Base-by-base conservation (phyloP, 1,140 invertebrate species). In the Planococcus citri region DNA sequence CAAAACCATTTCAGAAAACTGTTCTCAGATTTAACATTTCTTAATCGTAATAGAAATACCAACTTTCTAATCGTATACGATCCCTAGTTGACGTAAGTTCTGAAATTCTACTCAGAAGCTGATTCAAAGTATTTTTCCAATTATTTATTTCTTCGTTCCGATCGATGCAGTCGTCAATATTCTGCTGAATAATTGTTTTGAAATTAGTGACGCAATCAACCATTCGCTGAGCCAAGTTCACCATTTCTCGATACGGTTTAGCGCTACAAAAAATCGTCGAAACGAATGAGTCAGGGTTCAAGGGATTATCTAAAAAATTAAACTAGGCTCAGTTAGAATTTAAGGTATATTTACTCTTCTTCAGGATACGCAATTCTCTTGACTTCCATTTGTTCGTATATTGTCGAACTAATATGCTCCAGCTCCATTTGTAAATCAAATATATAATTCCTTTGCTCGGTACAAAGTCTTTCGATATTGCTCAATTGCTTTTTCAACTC, bases 301-400 rank as follows among this genome's bases (percentile, higher is more conserved):
- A 33, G 12, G 3, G 12, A 33, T 33, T 33, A 33, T 33, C 12
- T 33, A 33, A 33, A 3, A 33, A 33, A 33, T 4, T n/a, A 58
- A 41, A 41, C n/a, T n/a, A 41, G 9, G n/a, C 9, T 41, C 37
- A 41, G 9, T 41, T n/a, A n/a, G n/a, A n/a, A n/a, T n/a, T n/a
- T n/a, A n/a, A n/a, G n/a, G n/a, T n/a, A n/a, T 60, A 60, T n/a
- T 27, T 14, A 64, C 60, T 20, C 60, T 24, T 64, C 25, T 64
- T 24, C 22, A 64, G 60, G 60, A 64, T 25, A 24, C 24, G 8
- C 25, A 3, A 64, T 64, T 9, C 20, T 64, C 4, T 17, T 4
- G 2, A 9, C 4, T 20, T 64, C 22, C 60, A 25, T 24, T 27
- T 64, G 60, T 64, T 64, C 60, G 17, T 24, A 64, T 9, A 64